Base-by-base conservation (phyloP, 1,140 invertebrate genomes). In the Cephus cinctus region DNA sequence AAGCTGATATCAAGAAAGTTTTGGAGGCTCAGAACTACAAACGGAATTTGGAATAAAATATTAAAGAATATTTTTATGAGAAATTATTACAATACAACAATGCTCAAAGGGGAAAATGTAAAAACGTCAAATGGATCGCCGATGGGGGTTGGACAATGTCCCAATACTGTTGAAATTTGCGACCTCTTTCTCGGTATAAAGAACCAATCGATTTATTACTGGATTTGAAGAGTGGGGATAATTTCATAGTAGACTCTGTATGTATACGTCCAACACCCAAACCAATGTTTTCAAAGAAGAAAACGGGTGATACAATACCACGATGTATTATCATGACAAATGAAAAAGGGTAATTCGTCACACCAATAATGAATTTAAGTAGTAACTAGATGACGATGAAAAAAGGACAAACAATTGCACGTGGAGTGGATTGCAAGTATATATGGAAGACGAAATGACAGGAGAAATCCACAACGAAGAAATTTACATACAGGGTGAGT, bases 61-160 rank as follows among this genome's bases (percentile, higher is more conserved):
- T 50, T 2, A 27, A 21, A 4, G 47, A 50, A 20, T 50, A 50
- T 43, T 50, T 27, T 20, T 50, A 43, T 32, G 47, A 50, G 12
- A 50, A 50, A 14, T 14, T 50, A 4, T 6, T 40, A 19, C 1
- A 9, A 9, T 49, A 31, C 30, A 42, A 49, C 34, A 8, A 18
- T 11, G 47, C 47, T 15, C 1, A n/a, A 12, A 49, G 41, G 47
- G 1, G 1, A 16, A 4, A 8, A 6, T 3, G 11, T 21, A 38
- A 49, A 19, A 43, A 5, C 3, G 43, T 49, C 32, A 40, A 49
- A 15, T 49, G 47, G 47, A 49, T 49, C 4, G 31, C 43, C 1
- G 9, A 14, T 2, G n/a, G n/a, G 47, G 47, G n/a, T 16, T 49
- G 19, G 11, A 15, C 4, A 49, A 43, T 16, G 1, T 5, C 8